Percentiles rank a stretch among this genome's conserved stretches.
These are phyloP conservation scores for Saturnia pavonia DNA, from an alignment of 2,888 invertebrate genomes.

Conservation along the genomic window DNA sequence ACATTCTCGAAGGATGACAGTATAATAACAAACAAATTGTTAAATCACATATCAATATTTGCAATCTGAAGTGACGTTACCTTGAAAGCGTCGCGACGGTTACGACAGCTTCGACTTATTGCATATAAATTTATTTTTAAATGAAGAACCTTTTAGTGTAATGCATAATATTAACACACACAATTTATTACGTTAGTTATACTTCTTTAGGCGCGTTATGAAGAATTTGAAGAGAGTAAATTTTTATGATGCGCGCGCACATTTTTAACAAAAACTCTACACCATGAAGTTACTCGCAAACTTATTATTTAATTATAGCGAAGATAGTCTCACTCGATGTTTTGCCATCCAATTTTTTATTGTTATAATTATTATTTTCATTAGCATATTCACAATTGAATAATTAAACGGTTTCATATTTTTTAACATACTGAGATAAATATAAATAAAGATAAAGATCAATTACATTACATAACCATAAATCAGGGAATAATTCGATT, in stretches of 20 bases:
- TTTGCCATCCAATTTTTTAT: too few species aligned
- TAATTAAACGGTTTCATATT: too few species aligned
- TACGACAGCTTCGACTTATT: constrained; percentile 29
- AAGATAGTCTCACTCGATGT: too few species aligned
- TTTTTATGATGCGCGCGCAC: too few species aligned
- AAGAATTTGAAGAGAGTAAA: too few species aligned
- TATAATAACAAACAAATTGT: constrained; percentile 50
- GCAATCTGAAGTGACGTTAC: constrained; percentile 52
- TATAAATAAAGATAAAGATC: not conserved
- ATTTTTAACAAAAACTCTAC: too few species aligned
- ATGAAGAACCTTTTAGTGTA: not conserved
- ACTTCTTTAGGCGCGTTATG: too few species aligned
- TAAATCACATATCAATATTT: constrained; percentile 51
- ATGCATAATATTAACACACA: not conserved
- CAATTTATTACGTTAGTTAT: too few species aligned
- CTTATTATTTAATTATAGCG: too few species aligned
- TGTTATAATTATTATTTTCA: not conserved
- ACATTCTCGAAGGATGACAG: constrained; percentile 45
- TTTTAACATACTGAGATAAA: not conserved
- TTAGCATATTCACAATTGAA: not conserved
- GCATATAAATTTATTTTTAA: not conserved
- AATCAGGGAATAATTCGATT: not conserved
- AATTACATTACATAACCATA: not conserved
- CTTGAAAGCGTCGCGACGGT: constrained; percentile 39
- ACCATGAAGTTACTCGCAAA: too few species aligned